phyloP scores from a whole-genome alignment of 2,797 vertebrate species.

The Rhinichthys osculus region DNA sequence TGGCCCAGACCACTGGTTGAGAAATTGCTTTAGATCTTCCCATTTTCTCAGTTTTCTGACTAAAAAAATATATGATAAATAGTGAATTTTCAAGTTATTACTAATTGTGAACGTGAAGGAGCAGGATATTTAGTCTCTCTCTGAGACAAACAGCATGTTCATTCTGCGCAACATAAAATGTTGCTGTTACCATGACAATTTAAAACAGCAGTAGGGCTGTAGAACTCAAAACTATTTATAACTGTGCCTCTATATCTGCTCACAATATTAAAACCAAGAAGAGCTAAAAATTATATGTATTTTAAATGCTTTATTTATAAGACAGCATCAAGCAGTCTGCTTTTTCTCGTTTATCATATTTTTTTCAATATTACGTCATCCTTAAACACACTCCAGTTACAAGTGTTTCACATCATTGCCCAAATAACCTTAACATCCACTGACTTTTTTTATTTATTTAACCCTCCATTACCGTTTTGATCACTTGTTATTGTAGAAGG shows the following conservation, averaged over 20 bases:
- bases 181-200: not conserved
- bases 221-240: not conserved
- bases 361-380: not conserved
- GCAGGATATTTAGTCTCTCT: not conserved
- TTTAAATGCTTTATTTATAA: not conserved
- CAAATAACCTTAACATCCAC: not conserved
- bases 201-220: not conserved
- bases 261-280: not conserved
- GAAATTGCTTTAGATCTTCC: not conserved
- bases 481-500: not conserved
- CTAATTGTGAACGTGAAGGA: not conserved
- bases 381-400: not conserved
- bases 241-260: not conserved
- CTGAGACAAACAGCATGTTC: not conserved
- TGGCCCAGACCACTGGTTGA: not conserved
- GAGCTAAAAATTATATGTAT: not conserved
- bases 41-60: not conserved
- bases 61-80: not conserved
- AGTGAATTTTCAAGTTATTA: not conserved
- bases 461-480: not conserved
- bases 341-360: not conserved
- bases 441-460: not conserved
- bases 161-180: not conserved
- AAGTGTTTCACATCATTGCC: not conserved
- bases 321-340: not conserved